These are phyloP conservation scores for Cyphomyrus plagiostoma DNA, from an alignment of 2,113 vertebrate genomes.

Conservation along the genomic window DNA sequence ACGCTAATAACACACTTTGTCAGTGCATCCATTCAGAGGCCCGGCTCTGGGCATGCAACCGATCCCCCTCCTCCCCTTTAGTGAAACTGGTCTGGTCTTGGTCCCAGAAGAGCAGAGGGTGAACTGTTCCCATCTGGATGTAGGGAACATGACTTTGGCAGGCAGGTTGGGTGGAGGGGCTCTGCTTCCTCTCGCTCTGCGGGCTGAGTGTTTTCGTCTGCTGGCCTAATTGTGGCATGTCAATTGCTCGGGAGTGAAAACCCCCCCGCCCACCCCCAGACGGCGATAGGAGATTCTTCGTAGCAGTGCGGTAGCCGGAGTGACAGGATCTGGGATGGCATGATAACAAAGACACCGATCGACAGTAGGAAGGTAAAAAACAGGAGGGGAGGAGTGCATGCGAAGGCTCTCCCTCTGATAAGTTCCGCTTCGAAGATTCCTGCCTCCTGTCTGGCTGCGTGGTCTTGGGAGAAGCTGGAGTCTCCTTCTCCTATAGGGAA, in stretches of 20 bases:
- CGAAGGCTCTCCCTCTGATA: background rate
- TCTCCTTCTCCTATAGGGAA: background rate
- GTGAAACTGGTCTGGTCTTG: background rate
- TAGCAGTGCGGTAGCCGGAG: background rate
- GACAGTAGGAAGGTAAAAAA: background rate
- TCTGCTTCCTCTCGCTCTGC: background rate
- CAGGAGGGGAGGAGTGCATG: background rate
- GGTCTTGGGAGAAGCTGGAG: background rate
- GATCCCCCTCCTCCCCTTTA: background rate
- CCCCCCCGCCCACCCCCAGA: background rate
- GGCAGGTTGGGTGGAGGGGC: constrained; percentile 5
- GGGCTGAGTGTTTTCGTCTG: background rate
- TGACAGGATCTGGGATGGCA: background rate
- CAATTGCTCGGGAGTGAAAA: background rate
- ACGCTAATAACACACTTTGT: background rate
- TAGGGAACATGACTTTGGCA: constrained; percentile 1
- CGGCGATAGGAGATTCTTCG: background rate
- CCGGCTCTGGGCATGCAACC: no score
- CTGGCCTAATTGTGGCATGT: background rate
- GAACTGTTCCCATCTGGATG: constrained; percentile 16
- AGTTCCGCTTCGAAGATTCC: background rate
- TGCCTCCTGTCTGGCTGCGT: background rate
- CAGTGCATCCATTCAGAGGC: background rate
- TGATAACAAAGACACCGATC: background rate
- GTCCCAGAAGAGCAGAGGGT: constrained; percentile 1